Percentiles rank a stretch among this genome's conserved stretches.
Evolutionary conservation across 2,888 invertebrate species (phyloP).

Genomic region (Monoplex corrugatus): DNA sequence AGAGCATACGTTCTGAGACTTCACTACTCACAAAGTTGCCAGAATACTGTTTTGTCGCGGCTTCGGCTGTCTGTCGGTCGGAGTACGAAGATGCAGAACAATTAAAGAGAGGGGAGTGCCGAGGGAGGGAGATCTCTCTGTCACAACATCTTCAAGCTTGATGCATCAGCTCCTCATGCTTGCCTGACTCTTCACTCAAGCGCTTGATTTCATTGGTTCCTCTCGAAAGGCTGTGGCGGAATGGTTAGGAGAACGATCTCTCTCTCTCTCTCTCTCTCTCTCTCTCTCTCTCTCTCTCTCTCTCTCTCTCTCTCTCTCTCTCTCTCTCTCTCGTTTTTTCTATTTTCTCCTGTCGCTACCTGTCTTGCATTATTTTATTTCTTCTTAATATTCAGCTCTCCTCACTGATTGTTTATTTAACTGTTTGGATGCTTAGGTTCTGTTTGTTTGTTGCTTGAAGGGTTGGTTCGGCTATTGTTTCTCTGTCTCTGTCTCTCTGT

Average conservation of each 20-base stretch:
- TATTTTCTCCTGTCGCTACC: too few species aligned
- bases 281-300: not conserved
- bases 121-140: conserved; percentile 8
- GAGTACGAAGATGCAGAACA: not conserved
- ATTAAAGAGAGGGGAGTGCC: not conserved
- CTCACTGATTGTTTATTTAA: too few species aligned
- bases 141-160: conserved; percentile 43
- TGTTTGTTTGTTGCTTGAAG: too few species aligned
- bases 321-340: not conserved
- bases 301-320: not conserved
- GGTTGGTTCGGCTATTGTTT: too few species aligned
- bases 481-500: too few species aligned
- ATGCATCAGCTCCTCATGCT: conserved; percentile 38
- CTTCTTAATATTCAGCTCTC: too few species aligned
- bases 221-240: not conserved
- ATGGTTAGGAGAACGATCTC: not conserved
- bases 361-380: too few species aligned
- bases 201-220: conserved; percentile 41
- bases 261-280: not conserved
- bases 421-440: too few species aligned
- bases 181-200: conserved; percentile 37
- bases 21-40: too few species aligned
- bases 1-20: too few species aligned
- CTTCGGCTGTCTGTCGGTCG: too few species aligned
- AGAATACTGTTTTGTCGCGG: too few species aligned